Evolutionary conservation across 1,140 invertebrate species (phyloP).

Genomic region (Xylocopa sonorina): DNA sequence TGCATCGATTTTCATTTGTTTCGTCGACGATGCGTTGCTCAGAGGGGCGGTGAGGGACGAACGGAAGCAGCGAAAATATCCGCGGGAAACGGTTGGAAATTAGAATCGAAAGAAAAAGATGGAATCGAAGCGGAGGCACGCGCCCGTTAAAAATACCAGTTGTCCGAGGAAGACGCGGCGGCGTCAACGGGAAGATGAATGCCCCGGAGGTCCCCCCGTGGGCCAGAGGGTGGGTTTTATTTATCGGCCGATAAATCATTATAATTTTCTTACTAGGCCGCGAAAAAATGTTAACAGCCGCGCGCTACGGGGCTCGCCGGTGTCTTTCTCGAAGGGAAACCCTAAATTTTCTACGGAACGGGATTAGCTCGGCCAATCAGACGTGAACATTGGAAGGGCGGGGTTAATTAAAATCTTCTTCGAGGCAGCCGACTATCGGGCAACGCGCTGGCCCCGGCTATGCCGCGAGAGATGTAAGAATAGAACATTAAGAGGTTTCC

Average conservation of each 20-base stretch:
- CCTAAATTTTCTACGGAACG: conserved; percentile 75
- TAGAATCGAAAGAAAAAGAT: not conserved
- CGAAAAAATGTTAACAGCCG: conserved; percentile 59
- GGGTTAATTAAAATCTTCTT: conserved; percentile 82
- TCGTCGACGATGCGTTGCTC: too few relatives aligned
- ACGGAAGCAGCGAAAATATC: too few relatives aligned
- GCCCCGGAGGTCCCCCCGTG: not conserved
- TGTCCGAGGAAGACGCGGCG: not conserved
- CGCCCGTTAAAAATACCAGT: conserved; percentile 33
- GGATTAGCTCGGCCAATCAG: conserved; percentile 80
- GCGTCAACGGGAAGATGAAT: conserved; percentile 20
- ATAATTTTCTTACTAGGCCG: conserved; percentile 48
- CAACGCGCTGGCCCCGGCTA: conserved; percentile 37
- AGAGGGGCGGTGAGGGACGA: too few relatives aligned
- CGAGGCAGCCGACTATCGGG: conserved; percentile 69
- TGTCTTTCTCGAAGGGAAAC: conserved; percentile 65
- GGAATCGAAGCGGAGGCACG: not conserved
- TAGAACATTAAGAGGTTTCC: conserved; percentile 71
- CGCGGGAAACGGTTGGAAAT: too few relatives aligned
- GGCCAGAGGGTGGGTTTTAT: conserved; percentile 31
- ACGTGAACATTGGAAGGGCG: conserved; percentile 81
- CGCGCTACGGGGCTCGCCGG: not conserved
- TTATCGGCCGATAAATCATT: conserved; percentile 42
- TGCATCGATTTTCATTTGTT: too few relatives aligned
- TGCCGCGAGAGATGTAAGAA: conserved; percentile 73